Percentiles rank a stretch among this genome's conserved stretches.
Evolutionary conservation across 1,140 invertebrate genomes (phyloP).

Genomic region (Nephotettix cincticeps): DNA sequence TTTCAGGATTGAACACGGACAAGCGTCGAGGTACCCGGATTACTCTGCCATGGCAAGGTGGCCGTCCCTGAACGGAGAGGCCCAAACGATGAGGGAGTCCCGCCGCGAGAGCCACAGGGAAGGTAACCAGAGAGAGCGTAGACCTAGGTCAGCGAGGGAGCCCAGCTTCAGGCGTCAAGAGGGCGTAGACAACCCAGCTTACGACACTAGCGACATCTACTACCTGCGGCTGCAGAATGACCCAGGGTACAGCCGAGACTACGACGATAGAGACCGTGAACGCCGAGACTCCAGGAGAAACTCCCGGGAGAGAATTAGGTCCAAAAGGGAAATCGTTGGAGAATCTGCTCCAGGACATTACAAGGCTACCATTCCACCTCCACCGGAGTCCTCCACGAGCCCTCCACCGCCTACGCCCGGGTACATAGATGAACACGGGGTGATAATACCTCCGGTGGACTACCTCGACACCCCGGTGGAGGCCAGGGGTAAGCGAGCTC

Average conservation of each 20-base stretch:
- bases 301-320: background rate
- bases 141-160: background rate
- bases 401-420: background rate
- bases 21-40: background rate
- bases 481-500: background rate
- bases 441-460: background rate
- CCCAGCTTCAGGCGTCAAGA: background rate
- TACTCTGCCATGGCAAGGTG: background rate
- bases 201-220: background rate
- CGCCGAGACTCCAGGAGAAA: background rate
- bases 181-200: background rate
- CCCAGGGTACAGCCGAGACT: background rate
- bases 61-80: background rate
- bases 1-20: background rate
- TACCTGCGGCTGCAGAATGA: constrained; percentile 1
- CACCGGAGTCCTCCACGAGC: background rate
- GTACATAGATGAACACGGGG: background rate
- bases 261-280: background rate
- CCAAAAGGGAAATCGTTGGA: background rate
- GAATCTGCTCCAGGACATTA: background rate
- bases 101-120: background rate
- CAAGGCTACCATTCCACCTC: background rate
- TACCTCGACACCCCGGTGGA: background rate
- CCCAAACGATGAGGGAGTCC: background rate
- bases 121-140: background rate